A percentile compares a stretch with the other conserved stretches of the same genome.
Evolutionary conservation across 1,140 invertebrate species (phyloP).

Genomic region (Atta colombica): DNA sequence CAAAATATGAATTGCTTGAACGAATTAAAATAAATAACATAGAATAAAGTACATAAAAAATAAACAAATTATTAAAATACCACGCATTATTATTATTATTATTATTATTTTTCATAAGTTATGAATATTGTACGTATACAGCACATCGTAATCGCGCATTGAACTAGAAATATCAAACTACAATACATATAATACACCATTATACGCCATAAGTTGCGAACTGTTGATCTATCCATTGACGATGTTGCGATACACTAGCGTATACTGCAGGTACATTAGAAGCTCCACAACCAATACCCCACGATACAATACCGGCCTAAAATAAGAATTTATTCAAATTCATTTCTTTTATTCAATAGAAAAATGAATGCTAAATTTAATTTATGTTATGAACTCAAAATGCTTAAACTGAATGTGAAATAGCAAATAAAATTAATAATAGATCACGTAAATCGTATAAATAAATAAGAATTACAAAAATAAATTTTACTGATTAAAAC

Average conservation of each 20-base stretch:
- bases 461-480: conserved; percentile 15
- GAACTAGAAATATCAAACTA: not conserved
- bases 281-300: conserved; percentile 90
- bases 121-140: not conserved
- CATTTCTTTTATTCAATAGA: not conserved
- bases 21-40: not conserved
- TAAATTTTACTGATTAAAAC: not conserved
- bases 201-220: conserved; percentile 76
- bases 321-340: conserved; percentile 56
- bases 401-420: not conserved
- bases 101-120: not conserved
- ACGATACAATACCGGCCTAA: conserved; percentile 90
- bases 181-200: not conserved
- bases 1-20: not conserved
- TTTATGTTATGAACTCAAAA: not conserved
- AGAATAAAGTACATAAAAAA: not conserved
- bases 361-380: not conserved
- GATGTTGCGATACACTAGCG: conserved; percentile 88
- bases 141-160: not conserved
- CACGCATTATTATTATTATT: not conserved
- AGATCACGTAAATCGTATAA: not conserved
- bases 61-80: not conserved
- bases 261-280: conserved; percentile 91
- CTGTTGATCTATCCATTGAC: conserved; percentile 89
- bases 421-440: not conserved